A percentile compares a stretch with the other conserved stretches of the same genome.
Evolutionary conservation across 2,113 vertebrate species (phyloP).

Genomic region (Sapajus apella): DNA sequence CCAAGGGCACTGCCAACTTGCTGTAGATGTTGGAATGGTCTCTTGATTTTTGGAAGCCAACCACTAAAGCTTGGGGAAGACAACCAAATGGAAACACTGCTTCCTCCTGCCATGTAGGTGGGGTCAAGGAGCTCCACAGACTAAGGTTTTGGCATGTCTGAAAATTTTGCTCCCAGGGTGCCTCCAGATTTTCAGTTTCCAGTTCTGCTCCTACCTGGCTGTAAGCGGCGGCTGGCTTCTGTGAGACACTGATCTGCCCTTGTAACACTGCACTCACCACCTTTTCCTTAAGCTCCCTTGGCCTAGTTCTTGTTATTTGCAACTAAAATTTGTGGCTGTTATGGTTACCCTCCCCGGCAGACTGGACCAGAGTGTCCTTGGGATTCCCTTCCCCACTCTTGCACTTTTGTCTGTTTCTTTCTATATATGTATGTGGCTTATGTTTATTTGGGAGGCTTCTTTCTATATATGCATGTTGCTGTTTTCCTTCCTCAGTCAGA

Average conservation of each 20-base stretch:
- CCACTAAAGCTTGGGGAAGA: neutral
- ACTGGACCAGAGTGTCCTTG: accelerated
- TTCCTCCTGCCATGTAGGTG: neutral
- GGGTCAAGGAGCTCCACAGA: neutral
- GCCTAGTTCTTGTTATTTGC: neutral
- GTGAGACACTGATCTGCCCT: neutral
- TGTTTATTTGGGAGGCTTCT: too few relatives aligned
- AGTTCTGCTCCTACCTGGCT: neutral
- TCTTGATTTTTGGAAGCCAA: slow-evolving; percentile 38
- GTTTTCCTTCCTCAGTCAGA: neutral
- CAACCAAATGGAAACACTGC: neutral
- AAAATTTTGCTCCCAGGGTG: neutral
- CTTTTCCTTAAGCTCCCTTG: neutral
- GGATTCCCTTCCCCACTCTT: neutral
- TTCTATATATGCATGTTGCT: neutral
- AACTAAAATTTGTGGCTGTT: neutral
- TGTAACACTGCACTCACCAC: neutral
- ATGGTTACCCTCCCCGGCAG: neutral
- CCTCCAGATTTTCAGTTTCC: neutral
- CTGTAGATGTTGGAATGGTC: neutral
- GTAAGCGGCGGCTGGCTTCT: neutral
- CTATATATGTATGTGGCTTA: neutral
- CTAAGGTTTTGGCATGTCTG: neutral
- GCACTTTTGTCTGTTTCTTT: neutral
- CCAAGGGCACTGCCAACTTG: slow-evolving; percentile 36